Percentiles rank a stretch among this genome's conserved stretches.
These are phyloP conservation scores for Halocynthia aurantium DNA, from an alignment of 23 tunicate species.

Conservation along the genomic window DNA sequence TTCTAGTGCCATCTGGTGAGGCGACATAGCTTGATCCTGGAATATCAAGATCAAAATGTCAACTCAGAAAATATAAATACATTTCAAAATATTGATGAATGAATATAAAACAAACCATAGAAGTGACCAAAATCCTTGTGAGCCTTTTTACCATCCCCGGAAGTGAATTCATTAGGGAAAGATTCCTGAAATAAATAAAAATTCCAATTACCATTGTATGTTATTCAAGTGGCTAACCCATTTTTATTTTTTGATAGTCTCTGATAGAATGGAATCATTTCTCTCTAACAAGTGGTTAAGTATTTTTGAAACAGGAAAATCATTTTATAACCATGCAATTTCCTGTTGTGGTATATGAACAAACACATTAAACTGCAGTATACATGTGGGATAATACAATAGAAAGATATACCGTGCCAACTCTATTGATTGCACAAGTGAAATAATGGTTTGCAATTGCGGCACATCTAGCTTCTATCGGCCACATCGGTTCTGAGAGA, in stretches of 20 bases:
- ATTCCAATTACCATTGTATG: not conserved
- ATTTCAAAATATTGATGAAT: not conserved
- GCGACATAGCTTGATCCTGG: slow-evolving; percentile 90
- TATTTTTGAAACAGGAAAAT: no score
- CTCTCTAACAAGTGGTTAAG: no score
- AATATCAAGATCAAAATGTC: slow-evolving; percentile 2
- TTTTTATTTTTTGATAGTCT: no score
- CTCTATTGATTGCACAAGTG: slow-evolving; percentile 91
- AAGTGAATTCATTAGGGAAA: slow-evolving; percentile 94
- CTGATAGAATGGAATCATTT: no score
- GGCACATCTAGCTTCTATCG: slow-evolving; percentile 95
- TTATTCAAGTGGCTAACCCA: not conserved
- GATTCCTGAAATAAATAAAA: slow-evolving; percentile 49
- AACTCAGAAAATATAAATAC: not conserved
- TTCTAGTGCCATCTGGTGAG: slow-evolving; percentile 88
- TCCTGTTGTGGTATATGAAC: no score
- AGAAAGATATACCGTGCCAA: slow-evolving; percentile 64
- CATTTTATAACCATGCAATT: no score
- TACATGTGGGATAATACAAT: not conserved
- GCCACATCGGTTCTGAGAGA: slow-evolving; percentile 98
- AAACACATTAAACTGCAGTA: no score
- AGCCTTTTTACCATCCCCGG: slow-evolving; percentile 81
- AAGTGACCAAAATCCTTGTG: slow-evolving; percentile 97
- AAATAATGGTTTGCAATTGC: slow-evolving; percentile 97
- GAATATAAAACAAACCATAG: slow-evolving; percentile 42